Conservation (phyloP, 2,888 invertebrate species). For the Leptopterna dolabrata region DNA sequence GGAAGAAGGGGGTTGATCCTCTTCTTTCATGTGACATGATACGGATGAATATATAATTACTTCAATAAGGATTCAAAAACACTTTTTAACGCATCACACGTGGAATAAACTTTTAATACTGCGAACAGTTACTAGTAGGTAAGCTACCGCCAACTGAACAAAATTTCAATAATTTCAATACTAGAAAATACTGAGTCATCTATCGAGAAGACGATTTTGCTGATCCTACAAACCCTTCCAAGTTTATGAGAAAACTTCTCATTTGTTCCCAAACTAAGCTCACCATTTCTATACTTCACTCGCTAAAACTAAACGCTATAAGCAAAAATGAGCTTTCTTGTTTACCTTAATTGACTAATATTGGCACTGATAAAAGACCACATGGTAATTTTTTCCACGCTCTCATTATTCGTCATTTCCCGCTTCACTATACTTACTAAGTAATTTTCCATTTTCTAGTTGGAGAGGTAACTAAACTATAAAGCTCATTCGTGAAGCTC, state of each 20-base stretch:
- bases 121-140: too few relatives aligned
- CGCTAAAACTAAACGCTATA: neutral
- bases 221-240: neutral
- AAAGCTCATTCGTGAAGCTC: neutral
- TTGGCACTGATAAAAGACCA: slow-evolving; percentile 43
- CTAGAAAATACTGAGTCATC: too few relatives aligned
- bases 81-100: too few relatives aligned
- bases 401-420: neutral
- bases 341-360: slow-evolving; percentile 41
- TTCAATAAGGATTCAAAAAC: too few relatives aligned
- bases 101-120: too few relatives aligned
- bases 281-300: neutral
- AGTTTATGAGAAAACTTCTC: neutral
- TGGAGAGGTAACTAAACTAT: neutral
- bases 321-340: neutral
- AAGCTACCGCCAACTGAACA: too few relatives aligned
- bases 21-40: too few relatives aligned
- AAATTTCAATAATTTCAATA: too few relatives aligned
- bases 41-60: too few relatives aligned
- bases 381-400: slow-evolving; percentile 11
- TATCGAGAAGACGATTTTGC: too few relatives aligned
- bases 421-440: neutral
- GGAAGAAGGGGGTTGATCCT: too few relatives aligned
- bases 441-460: neutral
- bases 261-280: neutral